Conservation (phyloP, 64 coral and sea anemone species). For the Pocillopora verrucosa region DNA sequence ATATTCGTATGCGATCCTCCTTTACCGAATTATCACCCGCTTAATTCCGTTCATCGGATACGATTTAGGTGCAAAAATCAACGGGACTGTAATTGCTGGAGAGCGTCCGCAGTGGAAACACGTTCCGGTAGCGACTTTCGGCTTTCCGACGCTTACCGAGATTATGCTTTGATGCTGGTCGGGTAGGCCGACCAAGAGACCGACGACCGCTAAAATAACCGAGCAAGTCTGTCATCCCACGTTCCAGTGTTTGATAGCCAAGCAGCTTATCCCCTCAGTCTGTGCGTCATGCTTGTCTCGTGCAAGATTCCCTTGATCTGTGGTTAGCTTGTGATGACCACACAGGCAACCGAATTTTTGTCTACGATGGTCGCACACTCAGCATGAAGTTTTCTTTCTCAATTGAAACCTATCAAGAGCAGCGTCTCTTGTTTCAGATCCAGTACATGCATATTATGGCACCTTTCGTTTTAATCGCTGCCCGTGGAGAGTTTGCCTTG, state of each 20-base stretch:
- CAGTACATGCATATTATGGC: constrained; percentile 58
- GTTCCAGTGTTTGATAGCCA: constrained; percentile 85
- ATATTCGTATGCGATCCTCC: no score
- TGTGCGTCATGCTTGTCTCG: constrained; percentile 70
- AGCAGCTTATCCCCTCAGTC: constrained; percentile 71
- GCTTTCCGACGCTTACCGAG: constrained; percentile 78
- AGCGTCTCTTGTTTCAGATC: constrained; percentile 40
- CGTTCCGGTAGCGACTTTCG: constrained; percentile 25
- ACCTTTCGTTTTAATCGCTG: constrained; percentile 70
- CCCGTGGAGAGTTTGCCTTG: constrained; percentile 46
- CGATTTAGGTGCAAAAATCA: constrained; percentile 45
- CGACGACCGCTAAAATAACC: constrained; percentile 55
- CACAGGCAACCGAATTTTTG: constrained; percentile 57
- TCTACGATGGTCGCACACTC: constrained; percentile 63
- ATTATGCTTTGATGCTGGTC: constrained; percentile 82
- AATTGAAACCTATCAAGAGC: constrained; percentile 58
- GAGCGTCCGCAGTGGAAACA: constrained; percentile 72
- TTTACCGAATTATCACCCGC: constrained; percentile 79
- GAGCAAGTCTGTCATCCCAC: constrained; percentile 75
- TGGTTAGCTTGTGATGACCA: constrained; percentile 84
- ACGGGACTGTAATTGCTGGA: constrained; percentile 58
- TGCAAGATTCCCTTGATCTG: constrained; percentile 37
- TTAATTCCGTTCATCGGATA: constrained; percentile 60
- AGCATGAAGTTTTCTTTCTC: constrained; percentile 70
- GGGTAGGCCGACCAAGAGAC: constrained; percentile 67